Percentiles rank a stretch among this genome's conserved stretches.
Evolutionary conservation across 64 coral and sea anemone species (phyloP).

Genomic region (Montipora sp.): DNA sequence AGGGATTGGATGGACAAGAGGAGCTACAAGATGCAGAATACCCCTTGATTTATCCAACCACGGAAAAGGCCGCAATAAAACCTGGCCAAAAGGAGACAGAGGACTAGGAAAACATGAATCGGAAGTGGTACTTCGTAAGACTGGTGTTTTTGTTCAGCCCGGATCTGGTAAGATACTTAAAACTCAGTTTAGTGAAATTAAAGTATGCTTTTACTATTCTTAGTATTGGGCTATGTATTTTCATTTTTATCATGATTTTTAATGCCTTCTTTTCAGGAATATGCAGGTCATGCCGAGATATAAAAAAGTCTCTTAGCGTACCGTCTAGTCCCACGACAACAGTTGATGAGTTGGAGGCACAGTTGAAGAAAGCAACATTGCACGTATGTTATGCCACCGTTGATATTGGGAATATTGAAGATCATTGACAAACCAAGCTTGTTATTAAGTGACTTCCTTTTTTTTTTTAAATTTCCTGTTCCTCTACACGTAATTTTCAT

Average conservation of each 20-base stretch:
- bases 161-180: not conserved
- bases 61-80: no score
- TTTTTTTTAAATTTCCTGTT: not conserved
- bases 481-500: not conserved
- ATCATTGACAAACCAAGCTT: not conserved
- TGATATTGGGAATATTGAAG: constrained; percentile 17
- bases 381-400: constrained; percentile 35
- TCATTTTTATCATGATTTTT: not conserved
- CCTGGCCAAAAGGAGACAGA: no score
- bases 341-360: constrained; percentile 52
- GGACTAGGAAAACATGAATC: constrained; percentile 16
- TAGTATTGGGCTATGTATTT: not conserved
- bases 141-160: constrained; percentile 41
- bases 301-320: constrained; percentile 45
- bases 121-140: constrained; percentile 4
- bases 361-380: constrained; percentile 53
- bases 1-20: no score
- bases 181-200: no score
- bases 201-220: not conserved
- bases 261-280: constrained; percentile 41
- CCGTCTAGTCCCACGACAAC: not conserved
- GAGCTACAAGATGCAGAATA: no score
- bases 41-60: no score
- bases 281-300: constrained; percentile 68
- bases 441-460: not conserved